phyloP scores from a whole-genome alignment of 2,797 vertebrate genomes.

The Chanos chanos region DNA sequence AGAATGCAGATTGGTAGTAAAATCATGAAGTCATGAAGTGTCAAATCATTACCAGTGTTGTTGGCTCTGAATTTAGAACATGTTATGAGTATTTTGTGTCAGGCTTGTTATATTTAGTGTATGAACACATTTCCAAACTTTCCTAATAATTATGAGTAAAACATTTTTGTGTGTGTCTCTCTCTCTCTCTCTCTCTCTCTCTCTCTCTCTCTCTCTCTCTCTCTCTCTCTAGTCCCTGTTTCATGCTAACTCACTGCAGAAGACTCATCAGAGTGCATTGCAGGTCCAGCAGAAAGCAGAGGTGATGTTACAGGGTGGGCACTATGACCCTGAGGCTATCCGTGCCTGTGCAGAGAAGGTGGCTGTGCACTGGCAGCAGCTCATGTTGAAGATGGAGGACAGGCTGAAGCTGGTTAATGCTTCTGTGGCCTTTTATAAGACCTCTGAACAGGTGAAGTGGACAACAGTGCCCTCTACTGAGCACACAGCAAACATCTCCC shows the following conservation, averaged over 20 bases:
- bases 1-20: no score
- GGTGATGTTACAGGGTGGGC: constrained; percentile 88
- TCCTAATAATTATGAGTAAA: no score
- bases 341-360: constrained; percentile 93
- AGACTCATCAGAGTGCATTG: constrained; percentile 97
- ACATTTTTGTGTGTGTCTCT: neutral
- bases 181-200: neutral
- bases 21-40: no score
- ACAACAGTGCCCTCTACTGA: neutral
- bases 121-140: no score
- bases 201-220: neutral
- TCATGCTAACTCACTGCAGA: constrained; percentile 96
- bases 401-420: constrained; percentile 96
- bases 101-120: no score
- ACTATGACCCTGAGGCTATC: constrained; percentile 92
- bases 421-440: constrained; percentile 98
- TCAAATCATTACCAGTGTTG: no score
- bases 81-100: no score
- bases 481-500: no score
- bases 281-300: constrained; percentile 98
- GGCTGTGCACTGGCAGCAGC: constrained; percentile 95
- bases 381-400: constrained; percentile 99
- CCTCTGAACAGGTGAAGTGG: constrained; percentile 87
- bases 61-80: no score
- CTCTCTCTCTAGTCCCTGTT: constrained; percentile 84